Base-by-base conservation (phyloP, 2,888 invertebrate species). In the Cephonodes hylas region DNA sequence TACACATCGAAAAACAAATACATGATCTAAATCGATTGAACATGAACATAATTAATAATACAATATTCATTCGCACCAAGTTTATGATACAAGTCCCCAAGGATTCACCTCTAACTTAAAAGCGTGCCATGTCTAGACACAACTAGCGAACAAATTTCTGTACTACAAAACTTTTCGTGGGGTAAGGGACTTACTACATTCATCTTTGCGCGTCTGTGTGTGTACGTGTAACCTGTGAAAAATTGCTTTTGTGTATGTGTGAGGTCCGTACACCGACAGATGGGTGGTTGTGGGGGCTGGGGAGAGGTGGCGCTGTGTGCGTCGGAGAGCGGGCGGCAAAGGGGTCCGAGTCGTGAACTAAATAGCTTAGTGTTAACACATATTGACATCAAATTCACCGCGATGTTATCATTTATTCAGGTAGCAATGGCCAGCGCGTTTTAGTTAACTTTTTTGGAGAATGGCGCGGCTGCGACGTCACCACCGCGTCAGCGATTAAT, bases 291-390 rank as follows among this genome's bases (percentile, higher is more conserved):
- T 67, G 72, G 77, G n/a, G n/a, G n/a, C n/a, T n/a, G n/a, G n/a
- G n/a, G 64, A 61, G 3, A 4, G 1, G 56, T 60, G 34, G 64
- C 22, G 13, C 88, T 86, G 89, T 69, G 79, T 75, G 66, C 71
- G n/a, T n/a, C n/a, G 81, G 81, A 70, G 81, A 67, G 59, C 46
- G 79, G 81, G 81, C 70, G 82, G 77, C 67, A 78, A 85, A 85
- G 86, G 88, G 86, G 85, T 81, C 80, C 79, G 84, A 89, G 84
- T 91, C 88, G 89, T 91, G 91, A 92, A 91, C 91, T 92, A 92
- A 92, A 92, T 92, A 91, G 92, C 91, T 92, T 91, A 91, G 91
- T 91, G 91, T 92, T 92, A 92, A 92, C 92, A 91, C 91, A 92
- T 92, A 92, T 92, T 92, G 92, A 92, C 92, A 91, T 91, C 89